Conservation (phyloP, 2,113 vertebrate species). For the Circaetus gallicus region DNA sequence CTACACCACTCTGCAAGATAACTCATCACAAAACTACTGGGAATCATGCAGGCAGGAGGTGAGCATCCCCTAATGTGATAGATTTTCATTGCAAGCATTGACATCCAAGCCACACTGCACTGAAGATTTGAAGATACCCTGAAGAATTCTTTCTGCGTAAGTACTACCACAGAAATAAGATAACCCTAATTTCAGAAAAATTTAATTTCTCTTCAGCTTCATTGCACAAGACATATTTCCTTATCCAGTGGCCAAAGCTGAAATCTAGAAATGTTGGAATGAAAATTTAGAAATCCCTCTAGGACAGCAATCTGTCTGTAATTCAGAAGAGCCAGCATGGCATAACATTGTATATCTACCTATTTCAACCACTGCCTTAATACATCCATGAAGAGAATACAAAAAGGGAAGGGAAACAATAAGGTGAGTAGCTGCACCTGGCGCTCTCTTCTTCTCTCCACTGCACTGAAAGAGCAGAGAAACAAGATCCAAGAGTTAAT, state of each 20-base stretch:
- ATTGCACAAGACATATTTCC: background rate
- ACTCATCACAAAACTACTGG: constrained; percentile 12
- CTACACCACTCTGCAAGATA: background rate
- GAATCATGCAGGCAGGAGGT: constrained; percentile 13
- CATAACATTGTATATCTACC: background rate
- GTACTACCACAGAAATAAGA: background rate
- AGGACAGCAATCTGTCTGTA: background rate
- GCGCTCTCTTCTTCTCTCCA: background rate
- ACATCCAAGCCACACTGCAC: background rate
- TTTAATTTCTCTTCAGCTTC: background rate
- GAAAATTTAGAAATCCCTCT: constrained; percentile 5
- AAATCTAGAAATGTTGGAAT: background rate
- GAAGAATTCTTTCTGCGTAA: background rate
- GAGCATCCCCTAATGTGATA: background rate
- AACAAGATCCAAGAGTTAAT: background rate
- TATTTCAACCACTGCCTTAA: background rate
- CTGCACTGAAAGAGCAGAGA: background rate
- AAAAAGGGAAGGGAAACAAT: background rate
- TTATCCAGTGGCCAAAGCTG: background rate
- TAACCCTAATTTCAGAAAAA: constrained; percentile 8
- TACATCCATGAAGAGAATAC: background rate
- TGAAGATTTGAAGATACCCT: background rate
- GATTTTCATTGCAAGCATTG: background rate
- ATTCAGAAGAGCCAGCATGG: background rate
- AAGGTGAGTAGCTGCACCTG: background rate